A percentile compares a stretch with the other conserved stretches of the same genome.
These are phyloP conservation scores for Spilogale gracilis DNA, from an alignment of 2,113 vertebrate species.

Conservation along the genomic window DNA sequence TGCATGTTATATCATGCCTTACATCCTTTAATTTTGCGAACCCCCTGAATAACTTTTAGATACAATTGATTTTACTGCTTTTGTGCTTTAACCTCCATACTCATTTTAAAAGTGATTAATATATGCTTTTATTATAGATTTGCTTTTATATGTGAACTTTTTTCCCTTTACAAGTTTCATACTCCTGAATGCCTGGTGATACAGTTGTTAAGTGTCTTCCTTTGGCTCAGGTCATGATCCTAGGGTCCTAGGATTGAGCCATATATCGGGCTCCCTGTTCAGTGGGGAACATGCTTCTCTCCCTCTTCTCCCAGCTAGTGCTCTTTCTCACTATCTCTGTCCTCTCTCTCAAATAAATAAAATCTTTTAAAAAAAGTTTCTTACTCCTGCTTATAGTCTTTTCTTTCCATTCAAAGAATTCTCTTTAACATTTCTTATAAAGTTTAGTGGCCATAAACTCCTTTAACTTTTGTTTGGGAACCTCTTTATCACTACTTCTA, in stretches of 20 bases:
- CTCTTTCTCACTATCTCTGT: too few species aligned
- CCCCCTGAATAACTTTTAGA: neutral
- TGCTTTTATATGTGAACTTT: neutral
- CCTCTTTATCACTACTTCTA: neutral
- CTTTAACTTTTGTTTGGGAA: neutral
- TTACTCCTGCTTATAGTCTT: neutral
- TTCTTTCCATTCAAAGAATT: neutral
- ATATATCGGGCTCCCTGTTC: too few species aligned
- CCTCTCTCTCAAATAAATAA: too few species aligned
- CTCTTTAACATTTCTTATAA: neutral
- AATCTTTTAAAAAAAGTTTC: neutral
- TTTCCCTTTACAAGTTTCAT: neutral
- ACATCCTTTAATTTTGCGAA: neutral
- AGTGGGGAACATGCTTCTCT: too few species aligned
- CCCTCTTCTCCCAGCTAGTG: too few species aligned
- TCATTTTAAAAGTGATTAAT: neutral
- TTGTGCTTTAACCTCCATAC: neutral
- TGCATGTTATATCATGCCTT: neutral
- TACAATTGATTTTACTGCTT: neutral
- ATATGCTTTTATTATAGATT: neutral
- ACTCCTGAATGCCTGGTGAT: neutral
- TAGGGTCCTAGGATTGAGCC: too few species aligned
- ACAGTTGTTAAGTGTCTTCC: neutral
- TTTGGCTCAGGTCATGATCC: too few species aligned
- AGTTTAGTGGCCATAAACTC: neutral